phyloP scores from a whole-genome alignment of 2,797 vertebrate genomes.

The Thripadectes ignobilis region DNA sequence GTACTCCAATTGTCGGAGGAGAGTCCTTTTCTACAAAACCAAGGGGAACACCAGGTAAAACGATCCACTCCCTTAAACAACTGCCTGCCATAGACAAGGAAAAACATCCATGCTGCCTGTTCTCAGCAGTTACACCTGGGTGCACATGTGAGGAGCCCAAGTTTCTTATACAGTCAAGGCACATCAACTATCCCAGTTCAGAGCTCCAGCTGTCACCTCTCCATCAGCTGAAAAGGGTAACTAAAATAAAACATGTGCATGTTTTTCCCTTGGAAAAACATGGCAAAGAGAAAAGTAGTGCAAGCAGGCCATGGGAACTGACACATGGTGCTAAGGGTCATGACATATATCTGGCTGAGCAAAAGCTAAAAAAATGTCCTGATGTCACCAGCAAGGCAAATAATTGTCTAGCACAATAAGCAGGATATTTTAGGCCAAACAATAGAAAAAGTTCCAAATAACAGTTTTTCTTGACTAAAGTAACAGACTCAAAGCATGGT shows the following conservation, averaged over 20 bases:
- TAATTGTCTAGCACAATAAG: background rate
- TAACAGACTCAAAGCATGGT: background rate
- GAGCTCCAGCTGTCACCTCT: background rate
- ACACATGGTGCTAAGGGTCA: background rate
- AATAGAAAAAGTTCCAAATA: background rate
- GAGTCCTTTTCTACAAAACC: constrained; percentile 80
- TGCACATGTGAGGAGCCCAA: background rate
- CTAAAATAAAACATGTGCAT: background rate
- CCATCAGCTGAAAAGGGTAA: background rate
- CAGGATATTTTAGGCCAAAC: background rate
- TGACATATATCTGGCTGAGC: background rate
- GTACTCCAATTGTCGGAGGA: constrained; percentile 85
- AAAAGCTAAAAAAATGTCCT: background rate
- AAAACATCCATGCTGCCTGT: background rate
- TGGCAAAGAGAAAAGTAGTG: background rate
- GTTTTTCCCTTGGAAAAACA: background rate
- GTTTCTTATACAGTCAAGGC: background rate
- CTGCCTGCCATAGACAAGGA: background rate
- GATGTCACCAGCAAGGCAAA: background rate
- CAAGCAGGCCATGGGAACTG: background rate
- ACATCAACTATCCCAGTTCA: background rate
- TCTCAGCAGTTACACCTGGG: background rate
- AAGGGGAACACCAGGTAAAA: constrained; percentile 1
- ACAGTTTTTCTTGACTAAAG: background rate
- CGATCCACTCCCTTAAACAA: background rate